Percentiles rank a stretch among this genome's conserved stretches.
Conservation (phyloP, 1,140 invertebrate genomes). For the Drosophila pachea region DNA sequence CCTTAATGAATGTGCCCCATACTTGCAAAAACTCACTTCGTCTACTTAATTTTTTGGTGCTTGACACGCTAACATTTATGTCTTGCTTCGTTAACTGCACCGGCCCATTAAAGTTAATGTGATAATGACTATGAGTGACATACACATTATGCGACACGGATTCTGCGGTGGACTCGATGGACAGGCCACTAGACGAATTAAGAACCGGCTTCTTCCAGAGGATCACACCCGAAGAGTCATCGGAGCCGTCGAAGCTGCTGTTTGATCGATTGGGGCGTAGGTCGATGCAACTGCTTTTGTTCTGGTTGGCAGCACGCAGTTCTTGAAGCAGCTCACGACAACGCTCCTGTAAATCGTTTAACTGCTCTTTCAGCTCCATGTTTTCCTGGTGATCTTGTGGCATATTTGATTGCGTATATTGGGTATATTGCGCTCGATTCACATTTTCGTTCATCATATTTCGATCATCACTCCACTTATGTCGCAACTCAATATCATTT, state of each 20-base stretch:
- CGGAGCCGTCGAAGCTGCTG: conserved; percentile 7
- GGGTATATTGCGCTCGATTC: neutral
- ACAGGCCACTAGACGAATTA: neutral
- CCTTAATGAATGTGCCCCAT: conserved; percentile 40
- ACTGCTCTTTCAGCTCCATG: conserved; percentile 34
- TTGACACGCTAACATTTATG: conserved; percentile 18
- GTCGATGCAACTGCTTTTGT: conserved; percentile 1
- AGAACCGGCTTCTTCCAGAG: conserved; percentile 15
- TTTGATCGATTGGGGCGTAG: conserved; percentile 4
- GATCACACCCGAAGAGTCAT: neutral
- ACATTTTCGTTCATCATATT: neutral
- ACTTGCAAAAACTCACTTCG: conserved; percentile 55
- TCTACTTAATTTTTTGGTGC: neutral
- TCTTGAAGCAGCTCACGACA: conserved; percentile 47
- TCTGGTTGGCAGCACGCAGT: conserved; percentile 21
- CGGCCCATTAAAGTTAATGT: conserved; percentile 50
- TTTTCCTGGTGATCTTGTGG: conserved; percentile 3
- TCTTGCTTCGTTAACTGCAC: conserved; percentile 16
- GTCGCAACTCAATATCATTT: neutral
- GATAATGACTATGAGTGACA: conserved; percentile 54
- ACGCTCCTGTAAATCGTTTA: conserved; percentile 40
- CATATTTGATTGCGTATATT: neutral
- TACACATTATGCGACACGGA: conserved; percentile 30
- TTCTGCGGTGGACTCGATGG: neutral
- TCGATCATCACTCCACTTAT: neutral